Percentiles rank a stretch among this genome's conserved stretches.
Evolutionary conservation across 2,797 vertebrate genomes (phyloP).

Genomic region (Anguilla pacifica): DNA sequence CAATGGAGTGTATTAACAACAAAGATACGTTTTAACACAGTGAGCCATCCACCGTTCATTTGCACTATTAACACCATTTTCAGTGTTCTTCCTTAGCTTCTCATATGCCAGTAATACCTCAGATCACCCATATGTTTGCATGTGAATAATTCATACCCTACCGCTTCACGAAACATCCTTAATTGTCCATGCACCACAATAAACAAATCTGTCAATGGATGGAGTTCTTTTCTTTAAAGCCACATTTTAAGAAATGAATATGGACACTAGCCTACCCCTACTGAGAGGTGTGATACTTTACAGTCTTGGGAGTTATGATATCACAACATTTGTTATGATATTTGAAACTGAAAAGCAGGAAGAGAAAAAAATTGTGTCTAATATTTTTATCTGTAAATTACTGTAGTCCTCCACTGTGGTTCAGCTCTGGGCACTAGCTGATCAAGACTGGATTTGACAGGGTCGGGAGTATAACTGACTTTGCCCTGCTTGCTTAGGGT

Average conservation of each 20-base stretch:
- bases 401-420: not conserved
- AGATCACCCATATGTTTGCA: slow-evolving; percentile 52
- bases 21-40: slow-evolving; percentile 53
- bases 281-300: not conserved
- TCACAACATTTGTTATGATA: not conserved
- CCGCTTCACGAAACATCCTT: slow-evolving; percentile 28
- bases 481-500: not conserved
- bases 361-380: not conserved
- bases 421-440: not conserved
- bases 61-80: slow-evolving; percentile 66
- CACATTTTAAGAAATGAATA: not conserved
- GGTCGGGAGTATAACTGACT: not conserved
- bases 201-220: not conserved
- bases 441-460: not conserved
- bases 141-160: slow-evolving; percentile 44
- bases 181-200: not conserved
- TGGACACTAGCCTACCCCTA: not conserved
- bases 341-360: not conserved
- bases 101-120: slow-evolving; percentile 49
- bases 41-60: slow-evolving; percentile 41
- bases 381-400: not conserved
- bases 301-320: not conserved
- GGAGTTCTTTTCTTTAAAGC: not conserved
- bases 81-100: slow-evolving; percentile 43
- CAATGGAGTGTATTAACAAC: slow-evolving; percentile 61